phyloP scores from a whole-genome alignment of 2,113 vertebrate species.

The Salvator merianae region DNA sequence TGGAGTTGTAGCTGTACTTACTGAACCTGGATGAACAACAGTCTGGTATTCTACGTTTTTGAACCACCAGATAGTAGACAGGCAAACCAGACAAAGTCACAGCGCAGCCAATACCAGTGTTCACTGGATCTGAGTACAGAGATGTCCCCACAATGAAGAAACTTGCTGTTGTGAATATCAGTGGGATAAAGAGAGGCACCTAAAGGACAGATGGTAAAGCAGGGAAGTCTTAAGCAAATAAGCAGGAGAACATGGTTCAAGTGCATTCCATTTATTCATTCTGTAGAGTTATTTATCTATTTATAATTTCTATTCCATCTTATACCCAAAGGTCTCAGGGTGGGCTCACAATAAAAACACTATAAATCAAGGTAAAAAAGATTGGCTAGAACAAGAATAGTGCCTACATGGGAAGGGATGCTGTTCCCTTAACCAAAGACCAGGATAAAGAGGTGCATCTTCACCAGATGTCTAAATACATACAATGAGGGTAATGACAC shows the following conservation, averaged over 20 bases:
- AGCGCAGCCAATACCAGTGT: constrained; percentile 52
- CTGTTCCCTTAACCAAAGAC: no score
- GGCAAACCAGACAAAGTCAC: constrained; percentile 54
- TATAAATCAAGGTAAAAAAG: no score
- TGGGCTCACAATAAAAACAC: no score
- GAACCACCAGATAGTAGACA: constrained; percentile 49
- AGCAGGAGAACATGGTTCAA: no score
- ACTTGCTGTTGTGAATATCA: constrained; percentile 40
- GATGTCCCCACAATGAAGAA: constrained; percentile 56
- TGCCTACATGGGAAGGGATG: no score
- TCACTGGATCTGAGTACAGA: constrained; percentile 58
- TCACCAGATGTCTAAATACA: no score
- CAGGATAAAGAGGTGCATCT: no score
- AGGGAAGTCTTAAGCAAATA: background rate
- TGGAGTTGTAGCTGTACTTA: constrained; percentile 9
- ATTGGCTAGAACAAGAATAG: no score
- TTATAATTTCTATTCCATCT: no score
- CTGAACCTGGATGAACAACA: constrained; percentile 38
- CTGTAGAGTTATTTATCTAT: background rate
- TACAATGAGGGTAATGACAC: no score
- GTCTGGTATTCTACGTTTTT: constrained; percentile 20
- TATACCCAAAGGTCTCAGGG: no score
- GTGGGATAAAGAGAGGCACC: constrained; percentile 55
- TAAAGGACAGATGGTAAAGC: background rate
- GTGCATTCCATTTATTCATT: background rate